phyloP scores from a whole-genome alignment of 2,797 vertebrate species.

The Balearica regulorum region DNA sequence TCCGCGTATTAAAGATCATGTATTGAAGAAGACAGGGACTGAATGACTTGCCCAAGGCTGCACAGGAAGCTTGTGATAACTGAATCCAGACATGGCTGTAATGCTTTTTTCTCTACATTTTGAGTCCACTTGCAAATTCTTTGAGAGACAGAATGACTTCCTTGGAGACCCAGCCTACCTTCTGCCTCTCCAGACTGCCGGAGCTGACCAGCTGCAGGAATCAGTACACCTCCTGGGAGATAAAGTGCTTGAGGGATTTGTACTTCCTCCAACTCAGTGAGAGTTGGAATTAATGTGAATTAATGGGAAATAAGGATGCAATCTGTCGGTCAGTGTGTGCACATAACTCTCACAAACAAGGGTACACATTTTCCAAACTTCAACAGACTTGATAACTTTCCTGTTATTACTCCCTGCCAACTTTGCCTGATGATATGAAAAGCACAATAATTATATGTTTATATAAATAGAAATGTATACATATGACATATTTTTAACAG shows the following conservation, averaged over 20 bases:
- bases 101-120: not conserved
- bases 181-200: conserved; percentile 40
- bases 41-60: not conserved
- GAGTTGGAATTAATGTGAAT: conserved; percentile 33
- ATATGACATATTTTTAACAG: not conserved
- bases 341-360: not conserved
- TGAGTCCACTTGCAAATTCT: conserved; percentile 6
- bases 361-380: not conserved
- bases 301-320: conserved; percentile 20
- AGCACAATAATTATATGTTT: not conserved
- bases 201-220: conserved; percentile 34
- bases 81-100: not conserved
- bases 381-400: not conserved
- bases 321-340: not conserved
- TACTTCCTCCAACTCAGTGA: conserved; percentile 8
- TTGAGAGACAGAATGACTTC: conserved; percentile 21
- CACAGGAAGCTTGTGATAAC: not conserved
- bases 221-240: conserved; percentile 4
- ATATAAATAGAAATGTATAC: not conserved
- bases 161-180: not conserved
- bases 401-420: not conserved
- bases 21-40: not conserved
- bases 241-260: conserved; percentile 31
- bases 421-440: not conserved
- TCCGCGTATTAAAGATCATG: accelerated